Evolutionary conservation across 1,140 invertebrate species (phyloP), one percentile per base, ranked within the genome.

Genomic region (Luehdorfia chinensis): DNA sequence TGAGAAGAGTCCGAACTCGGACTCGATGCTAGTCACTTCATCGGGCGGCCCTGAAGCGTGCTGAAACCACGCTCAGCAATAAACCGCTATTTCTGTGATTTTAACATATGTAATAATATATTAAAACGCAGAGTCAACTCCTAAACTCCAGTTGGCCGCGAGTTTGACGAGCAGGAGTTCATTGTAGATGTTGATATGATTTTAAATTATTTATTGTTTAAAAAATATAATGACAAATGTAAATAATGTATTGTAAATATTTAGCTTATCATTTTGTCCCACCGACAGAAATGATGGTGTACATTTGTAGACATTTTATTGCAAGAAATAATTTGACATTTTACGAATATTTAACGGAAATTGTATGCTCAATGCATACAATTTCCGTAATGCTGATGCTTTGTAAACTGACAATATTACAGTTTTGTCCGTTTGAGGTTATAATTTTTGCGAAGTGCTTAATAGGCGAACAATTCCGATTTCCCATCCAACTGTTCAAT

Each of bases 221-320:
- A 62, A 66, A 63, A 66, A 60, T 68, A 50, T 66, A 60, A 64
- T 58, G 64, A 65, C 57, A 44, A 47, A 51, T 76, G 59, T 74
- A 75, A 53, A 72, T 78, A 70, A 65, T 63, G 48, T 66, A 73
- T 57, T 76, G 65, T 80, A 76, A 64, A 73, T 77, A 76, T 63
- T 59, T 72, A 78, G 68, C 58, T 67, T 78, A 72, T 78, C 66
- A 71, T 70, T 75, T 69, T 77, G 72, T 83, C 74, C 69, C 74
- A 78, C 70, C 71, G 59, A 62, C 57, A 61, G 54, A 67, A 59
- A 47, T 64, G 50, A 55, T 59, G 44, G 58, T 43, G 39, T 43
- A 43, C 39, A 43, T 30, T 43, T 43, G 14, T 13, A 30, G 8
- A 30, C n/a, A 12, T 14, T 30, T 43, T 43, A 43, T 43, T 43